Base-by-base conservation (phyloP, 2,888 invertebrate species). In the Camptogramma bilineatum region DNA sequence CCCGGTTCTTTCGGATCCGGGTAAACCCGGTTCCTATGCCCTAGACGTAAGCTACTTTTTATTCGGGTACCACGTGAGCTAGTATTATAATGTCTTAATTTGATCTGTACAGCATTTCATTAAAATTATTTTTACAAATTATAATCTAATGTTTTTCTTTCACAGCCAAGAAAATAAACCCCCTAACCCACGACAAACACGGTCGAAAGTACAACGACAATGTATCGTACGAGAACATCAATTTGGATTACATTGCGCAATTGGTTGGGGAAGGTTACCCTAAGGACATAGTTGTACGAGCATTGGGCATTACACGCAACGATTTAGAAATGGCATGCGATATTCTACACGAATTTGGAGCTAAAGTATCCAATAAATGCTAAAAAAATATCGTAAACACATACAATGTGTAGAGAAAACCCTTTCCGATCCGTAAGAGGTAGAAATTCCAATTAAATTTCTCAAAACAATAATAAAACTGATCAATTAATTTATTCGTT, bases 321-420 rank as follows among this genome's bases (percentile, higher is more conserved):
- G 97, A 99, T 87, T 94, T 98, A 59, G 97, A 97, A 85, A 98
- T 99, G 98, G 98, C 98, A 52, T 97, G 98, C 91, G 98, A 98
- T 85, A 98, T 98, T 82, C 91, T 98, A 73, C 97, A 97, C 84
- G 97, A 98, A 85, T 98, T 98, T 87, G 98, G 97, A n/a, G 81
- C 88, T 2, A 93, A 93, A 79, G 74, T 89, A 74, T 82, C 88
- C 68, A 88, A 85, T 75, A 90, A 91, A 72, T 91, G 91, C 78
- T 92, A 48, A 86, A 76, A 39, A 13, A 7, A 34, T 10, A n/a
- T 39, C 8, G 10, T 34, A 34, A 34, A n/a, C n/a, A n/a, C n/a
- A n/a, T n/a, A n/a, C n/a, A n/a, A 34, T 34, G 2, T 34, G 34
- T 34, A 5, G 8, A 34, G 21, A 4, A 28, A 28, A 28, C 7